phyloP scores from a whole-genome alignment of 2,888 invertebrate genomes.

The Pristionchus fissidentatus region DNA sequence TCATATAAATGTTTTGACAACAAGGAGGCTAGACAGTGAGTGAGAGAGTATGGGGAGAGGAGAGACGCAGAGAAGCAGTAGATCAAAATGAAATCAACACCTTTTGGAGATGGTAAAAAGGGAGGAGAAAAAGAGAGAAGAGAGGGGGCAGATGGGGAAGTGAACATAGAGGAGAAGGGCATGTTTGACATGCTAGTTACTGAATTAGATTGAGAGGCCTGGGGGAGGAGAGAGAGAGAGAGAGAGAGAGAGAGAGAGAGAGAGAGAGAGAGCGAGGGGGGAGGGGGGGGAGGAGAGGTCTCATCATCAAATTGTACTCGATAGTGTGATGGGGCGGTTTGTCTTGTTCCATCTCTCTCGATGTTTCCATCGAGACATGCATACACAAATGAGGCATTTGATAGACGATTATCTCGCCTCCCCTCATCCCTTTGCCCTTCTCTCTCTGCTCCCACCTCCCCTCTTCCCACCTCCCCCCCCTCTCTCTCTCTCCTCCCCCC shows the following conservation, averaged over 20 bases:
- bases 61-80: background rate
- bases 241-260: background rate
- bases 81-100: constrained; percentile 23
- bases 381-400: constrained; percentile 8
- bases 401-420: constrained; percentile 3
- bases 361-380: constrained; percentile 23
- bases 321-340: background rate
- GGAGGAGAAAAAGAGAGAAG: background rate
- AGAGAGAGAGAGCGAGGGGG: background rate
- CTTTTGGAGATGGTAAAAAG: background rate
- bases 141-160: background rate
- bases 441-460: background rate
- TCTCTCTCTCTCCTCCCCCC: background rate
- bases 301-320: background rate
- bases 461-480: background rate
- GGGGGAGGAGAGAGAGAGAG: background rate
- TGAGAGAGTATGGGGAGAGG: too few species aligned
- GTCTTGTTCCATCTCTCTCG: constrained; percentile 9
- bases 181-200: constrained; percentile 23
- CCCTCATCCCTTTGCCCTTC: background rate
- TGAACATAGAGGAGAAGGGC: background rate
- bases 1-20: background rate
- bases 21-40: too few species aligned
- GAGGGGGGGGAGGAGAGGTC: constrained; percentile 15
- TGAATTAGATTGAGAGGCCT: constrained; percentile 15